Base-by-base conservation (phyloP, 1,140 invertebrate species). In the Platyscapa corneri region DNA sequence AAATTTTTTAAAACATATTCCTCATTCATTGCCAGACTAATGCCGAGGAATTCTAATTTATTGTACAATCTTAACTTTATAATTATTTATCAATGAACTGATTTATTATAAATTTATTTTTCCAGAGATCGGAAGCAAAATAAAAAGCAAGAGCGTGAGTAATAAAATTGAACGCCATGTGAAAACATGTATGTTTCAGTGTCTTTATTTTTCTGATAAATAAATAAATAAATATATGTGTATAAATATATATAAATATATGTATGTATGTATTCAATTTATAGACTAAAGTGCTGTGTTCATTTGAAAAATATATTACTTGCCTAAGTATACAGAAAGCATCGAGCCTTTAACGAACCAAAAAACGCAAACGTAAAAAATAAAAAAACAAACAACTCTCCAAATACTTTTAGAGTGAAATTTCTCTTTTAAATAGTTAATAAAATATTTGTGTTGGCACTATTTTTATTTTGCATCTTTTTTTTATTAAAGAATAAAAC, bases 81-180 rank as follows among this genome's bases (percentile, higher is more conserved):
- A 46, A 23, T 27, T 2, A 49, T 49, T 76, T 49, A 0, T 76
- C n/a, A 30, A 76, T 37, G 16, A 14, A 53, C 10, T 16, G 23
- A 49, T 53, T 8, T 42, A n/a, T 16, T 8, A 53, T 76, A 76
- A 49, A 76, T 76, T 76, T 49, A 42, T 0, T 27, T 12, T 8
- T 16, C 16, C 49, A 65, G 65, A 78, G 32, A 82, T 53, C 8
- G n/a, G 23, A 39, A 82, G 18, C n/a, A 20, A 27, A 0, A 39
- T 30, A n/a, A 14, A 60, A 82, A 82, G 81, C 67, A 60, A 60
- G 70, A 82, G 70, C 67, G 67, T 82, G 81, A 60, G 18, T 23
- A 34, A 49, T 42, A 42, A n/a, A 64, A 79, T 53, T 82, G 2
- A 82, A 82, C 30, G 30, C 18, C 14, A 39, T 72, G 65, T 53